A percentile compares a stretch with the other conserved stretches of the same genome.
Evolutionary conservation across 1,140 invertebrate species (phyloP).

Genomic region (Pristionchus pacificus): DNA sequence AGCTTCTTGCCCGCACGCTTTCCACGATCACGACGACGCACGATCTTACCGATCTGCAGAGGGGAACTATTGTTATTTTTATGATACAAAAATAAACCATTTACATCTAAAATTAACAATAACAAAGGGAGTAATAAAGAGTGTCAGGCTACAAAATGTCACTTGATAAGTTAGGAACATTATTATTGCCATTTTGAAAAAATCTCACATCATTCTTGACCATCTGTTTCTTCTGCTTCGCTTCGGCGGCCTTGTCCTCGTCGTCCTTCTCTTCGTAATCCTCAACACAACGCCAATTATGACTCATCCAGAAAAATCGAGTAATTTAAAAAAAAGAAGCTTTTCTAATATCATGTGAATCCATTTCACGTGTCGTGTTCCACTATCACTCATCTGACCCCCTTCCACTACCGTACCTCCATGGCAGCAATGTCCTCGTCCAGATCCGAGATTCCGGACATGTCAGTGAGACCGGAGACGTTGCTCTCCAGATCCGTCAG

Average conservation of each 20-base stretch:
- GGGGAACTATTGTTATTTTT: too few species aligned
- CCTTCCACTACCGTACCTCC: constrained; percentile 2
- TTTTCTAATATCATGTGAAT: too few species aligned
- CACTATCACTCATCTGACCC: too few species aligned
- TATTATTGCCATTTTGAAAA: too few species aligned
- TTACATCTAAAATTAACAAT: constrained; percentile 10
- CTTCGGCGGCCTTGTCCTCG: constrained; percentile 20
- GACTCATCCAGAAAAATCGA: too few species aligned
- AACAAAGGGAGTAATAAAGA: too few species aligned
- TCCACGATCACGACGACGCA: constrained; percentile 29
- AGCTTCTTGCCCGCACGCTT: constrained; percentile 41
- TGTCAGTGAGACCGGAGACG: constrained; percentile 44
- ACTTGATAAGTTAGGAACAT: too few species aligned
- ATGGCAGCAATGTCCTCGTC: constrained; percentile 32
- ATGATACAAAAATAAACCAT: constrained; percentile 9
- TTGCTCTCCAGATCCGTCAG: constrained; percentile 44
- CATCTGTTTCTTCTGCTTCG: constrained; percentile 21
- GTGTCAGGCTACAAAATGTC: too few species aligned
- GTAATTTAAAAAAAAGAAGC: too few species aligned
- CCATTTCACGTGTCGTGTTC: too few species aligned
- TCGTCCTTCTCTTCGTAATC: constrained; percentile 42
- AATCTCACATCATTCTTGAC: too few species aligned
- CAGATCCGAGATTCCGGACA: constrained; percentile 43
- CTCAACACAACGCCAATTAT: too few species aligned
- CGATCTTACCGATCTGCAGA: not conserved